Base-by-base conservation (phyloP, 2,113 vertebrate genomes). In the Rhagologus leucostigma region DNA sequence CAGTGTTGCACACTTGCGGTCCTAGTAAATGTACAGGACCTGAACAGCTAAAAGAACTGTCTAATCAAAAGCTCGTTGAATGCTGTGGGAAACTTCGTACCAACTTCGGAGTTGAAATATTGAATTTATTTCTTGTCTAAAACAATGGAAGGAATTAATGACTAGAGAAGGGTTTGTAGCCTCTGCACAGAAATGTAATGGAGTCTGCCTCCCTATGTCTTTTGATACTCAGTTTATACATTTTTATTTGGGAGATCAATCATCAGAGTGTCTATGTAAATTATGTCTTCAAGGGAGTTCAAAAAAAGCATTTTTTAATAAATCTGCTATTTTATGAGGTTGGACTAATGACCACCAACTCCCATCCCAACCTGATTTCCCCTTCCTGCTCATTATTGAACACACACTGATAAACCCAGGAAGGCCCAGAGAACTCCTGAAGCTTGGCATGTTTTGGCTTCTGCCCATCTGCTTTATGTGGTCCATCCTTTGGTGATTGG, bases 51-150 rank as follows among this genome's bases (percentile, higher is more conserved):
- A 80, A 90, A 68, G 21, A 94, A 55, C 39, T 56, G 57, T 57
- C 65, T 93, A 89, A 95, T 94, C 74, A 76, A 91, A 96, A 87
- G 8, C 64, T 93, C 29, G 46, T 73, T 93, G 87, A 85, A 93
- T 73, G 35, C n/a, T 73, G 20, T 62, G 39, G 21, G 63, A 90
- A 85, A 85, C 32, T 69, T 94, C 35, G 30, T 55, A 88, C 46
- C 23, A 57, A 22, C 14, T 90, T 94, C 69, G 80, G 37, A 83
- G 21, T 23, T 70, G 62, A 82, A 89, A 89, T 85, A 79, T 9
- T 89, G 46, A 90, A 76, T 1, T 0, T 63, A 63, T 70, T 91
- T 91, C 33, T 84, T 0, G 0, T 84, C 17, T 86, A 63, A 84
- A 92, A 88, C 64, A 89, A 39, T 89, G 42, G 50, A 70, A 88